These are phyloP conservation scores for Scolopax mira DNA, from an alignment of 2,113 vertebrate species.

Conservation along the genomic window DNA sequence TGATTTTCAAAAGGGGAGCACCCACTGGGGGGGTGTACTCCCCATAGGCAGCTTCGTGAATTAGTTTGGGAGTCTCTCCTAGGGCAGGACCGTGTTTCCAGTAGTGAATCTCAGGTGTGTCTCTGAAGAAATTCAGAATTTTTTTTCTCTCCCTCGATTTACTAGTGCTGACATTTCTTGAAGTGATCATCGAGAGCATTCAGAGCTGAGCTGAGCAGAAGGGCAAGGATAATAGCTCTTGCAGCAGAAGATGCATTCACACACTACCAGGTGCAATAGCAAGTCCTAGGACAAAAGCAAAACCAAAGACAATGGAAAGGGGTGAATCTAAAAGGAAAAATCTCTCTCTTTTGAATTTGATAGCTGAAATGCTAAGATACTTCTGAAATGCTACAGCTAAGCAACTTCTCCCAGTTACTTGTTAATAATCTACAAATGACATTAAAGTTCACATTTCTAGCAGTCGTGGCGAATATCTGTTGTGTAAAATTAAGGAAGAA, in stretches of 20 bases:
- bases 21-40: accelerated
- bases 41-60: neutral
- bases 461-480: neutral
- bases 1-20: neutral
- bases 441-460: neutral
- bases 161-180: neutral
- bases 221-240: neutral
- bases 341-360: neutral
- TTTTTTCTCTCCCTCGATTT: neutral
- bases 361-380: neutral
- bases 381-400: neutral
- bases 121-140: neutral
- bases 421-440: neutral
- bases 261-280: neutral
- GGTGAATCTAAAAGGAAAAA: neutral
- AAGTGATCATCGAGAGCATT: neutral
- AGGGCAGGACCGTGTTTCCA: neutral
- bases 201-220: neutral
- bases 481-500: accelerated
- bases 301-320: neutral
- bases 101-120: accelerated
- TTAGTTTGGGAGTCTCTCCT: neutral
- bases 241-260: neutral
- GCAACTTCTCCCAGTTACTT: neutral
- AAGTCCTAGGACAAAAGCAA: neutral